phyloP scores from a whole-genome alignment of 2,113 vertebrate species.

The Arvicanthis niloticus region DNA sequence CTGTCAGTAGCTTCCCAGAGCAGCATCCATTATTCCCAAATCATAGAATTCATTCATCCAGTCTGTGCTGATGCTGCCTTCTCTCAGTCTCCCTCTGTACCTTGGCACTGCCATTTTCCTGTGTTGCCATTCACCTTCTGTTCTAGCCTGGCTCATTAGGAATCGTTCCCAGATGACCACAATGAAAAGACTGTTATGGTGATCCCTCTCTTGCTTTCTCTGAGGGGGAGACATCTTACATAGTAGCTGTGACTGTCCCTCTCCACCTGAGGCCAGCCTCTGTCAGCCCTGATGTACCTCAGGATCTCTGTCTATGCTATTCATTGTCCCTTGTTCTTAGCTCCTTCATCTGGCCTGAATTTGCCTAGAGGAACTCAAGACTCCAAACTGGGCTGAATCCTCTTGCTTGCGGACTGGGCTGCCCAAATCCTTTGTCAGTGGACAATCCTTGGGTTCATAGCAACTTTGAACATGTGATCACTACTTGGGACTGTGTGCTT shows the following conservation, averaged over 20 bases:
- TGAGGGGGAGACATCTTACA: neutral
- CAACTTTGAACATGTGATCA: neutral
- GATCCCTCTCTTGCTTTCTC: neutral
- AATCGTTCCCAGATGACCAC: neutral
- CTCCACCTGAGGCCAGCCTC: neutral
- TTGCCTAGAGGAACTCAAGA: neutral
- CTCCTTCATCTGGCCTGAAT: neutral
- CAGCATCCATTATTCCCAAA: too few species aligned
- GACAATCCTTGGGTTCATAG: neutral
- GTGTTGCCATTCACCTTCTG: too few species aligned
- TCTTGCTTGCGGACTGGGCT: neutral
- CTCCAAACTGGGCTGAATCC: neutral
- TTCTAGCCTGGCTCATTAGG: neutral
- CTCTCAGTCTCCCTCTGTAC: neutral
- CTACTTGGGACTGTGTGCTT: fast-evolving
- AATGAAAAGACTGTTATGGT: neutral
- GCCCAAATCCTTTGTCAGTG: neutral
- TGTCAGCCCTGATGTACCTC: too few species aligned
- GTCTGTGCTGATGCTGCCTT: neutral
- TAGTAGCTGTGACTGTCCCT: neutral
- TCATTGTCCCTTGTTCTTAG: neutral
- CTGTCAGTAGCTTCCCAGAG: neutral
- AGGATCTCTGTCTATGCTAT: fast-evolving
- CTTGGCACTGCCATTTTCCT: neutral
- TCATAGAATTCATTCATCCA: neutral